Percentiles rank a stretch among this genome's conserved stretches.
Evolutionary conservation across 1,140 invertebrate species (phyloP).

Genomic region (Zaprionus camerounensis): DNA sequence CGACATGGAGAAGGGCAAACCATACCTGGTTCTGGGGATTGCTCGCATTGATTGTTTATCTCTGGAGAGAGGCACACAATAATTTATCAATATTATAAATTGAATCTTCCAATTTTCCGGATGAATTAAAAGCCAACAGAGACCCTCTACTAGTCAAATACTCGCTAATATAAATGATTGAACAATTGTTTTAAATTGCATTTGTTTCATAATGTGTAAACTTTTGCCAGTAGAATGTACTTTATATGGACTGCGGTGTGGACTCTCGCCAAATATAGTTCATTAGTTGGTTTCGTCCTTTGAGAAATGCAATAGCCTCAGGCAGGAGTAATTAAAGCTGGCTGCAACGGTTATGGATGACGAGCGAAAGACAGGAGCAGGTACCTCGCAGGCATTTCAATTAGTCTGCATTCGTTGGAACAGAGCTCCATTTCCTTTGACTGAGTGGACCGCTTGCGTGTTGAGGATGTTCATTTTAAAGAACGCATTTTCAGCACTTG

Average conservation of each 20-base stretch:
- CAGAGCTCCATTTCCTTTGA: conserved; percentile 49
- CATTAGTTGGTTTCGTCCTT: background rate
- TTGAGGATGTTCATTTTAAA: conserved; percentile 35
- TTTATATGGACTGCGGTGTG: background rate
- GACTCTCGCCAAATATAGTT: background rate
- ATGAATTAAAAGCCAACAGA: background rate
- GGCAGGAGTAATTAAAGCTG: conserved; percentile 36
- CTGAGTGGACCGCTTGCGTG: background rate
- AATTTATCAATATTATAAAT: conserved; percentile 51
- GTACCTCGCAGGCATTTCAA: conserved; percentile 45
- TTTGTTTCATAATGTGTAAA: too few relatives aligned
- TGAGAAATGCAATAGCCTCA: conserved; percentile 19
- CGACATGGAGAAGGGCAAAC: too few relatives aligned
- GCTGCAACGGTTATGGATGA: background rate
- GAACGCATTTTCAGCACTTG: conserved; percentile 40
- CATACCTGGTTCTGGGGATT: too few relatives aligned
- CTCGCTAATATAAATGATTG: too few relatives aligned
- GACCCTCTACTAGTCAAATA: background rate
- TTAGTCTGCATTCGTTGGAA: conserved; percentile 49
- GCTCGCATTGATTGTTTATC: conserved; percentile 16
- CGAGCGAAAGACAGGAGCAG: conserved; percentile 5
- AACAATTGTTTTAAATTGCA: too few relatives aligned
- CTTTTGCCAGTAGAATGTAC: background rate
- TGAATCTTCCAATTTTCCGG: conserved; percentile 7
- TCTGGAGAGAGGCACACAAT: conserved; percentile 15